Evolutionary conservation across 2,797 vertebrate genomes (phyloP).

Genomic region (Sternarchorhynchus goeldii): DNA sequence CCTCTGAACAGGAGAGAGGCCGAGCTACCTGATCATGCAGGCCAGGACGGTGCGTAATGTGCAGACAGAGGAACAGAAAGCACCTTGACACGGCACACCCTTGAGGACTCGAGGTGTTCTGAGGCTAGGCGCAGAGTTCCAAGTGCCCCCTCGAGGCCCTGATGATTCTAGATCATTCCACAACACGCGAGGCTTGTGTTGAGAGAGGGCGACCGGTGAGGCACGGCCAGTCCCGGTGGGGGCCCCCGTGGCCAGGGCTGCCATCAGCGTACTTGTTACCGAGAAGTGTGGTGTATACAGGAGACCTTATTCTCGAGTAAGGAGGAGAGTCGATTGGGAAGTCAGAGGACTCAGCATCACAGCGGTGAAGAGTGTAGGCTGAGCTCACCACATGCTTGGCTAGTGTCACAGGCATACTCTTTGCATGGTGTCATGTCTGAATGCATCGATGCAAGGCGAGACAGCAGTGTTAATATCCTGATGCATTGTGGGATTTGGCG

Average conservation of each 20-base stretch:
- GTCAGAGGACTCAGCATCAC: background rate
- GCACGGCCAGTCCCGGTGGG: background rate
- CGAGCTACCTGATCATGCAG: background rate
- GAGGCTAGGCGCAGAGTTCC: background rate
- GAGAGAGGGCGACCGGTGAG: background rate
- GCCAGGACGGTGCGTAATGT: background rate
- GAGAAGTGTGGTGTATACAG: conserved; percentile 7
- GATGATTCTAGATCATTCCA: background rate
- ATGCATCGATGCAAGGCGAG: background rate
- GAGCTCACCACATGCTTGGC: conserved; percentile 6
- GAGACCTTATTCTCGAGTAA: conserved; percentile 11
- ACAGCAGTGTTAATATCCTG: background rate
- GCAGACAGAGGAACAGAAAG: background rate
- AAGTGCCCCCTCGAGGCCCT: background rate
- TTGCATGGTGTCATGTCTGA: background rate
- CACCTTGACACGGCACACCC: background rate
- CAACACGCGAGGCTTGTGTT: too few relatives aligned
- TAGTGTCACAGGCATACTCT: conserved; percentile 17
- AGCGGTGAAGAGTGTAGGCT: background rate
- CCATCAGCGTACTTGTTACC: background rate
- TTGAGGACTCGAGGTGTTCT: background rate
- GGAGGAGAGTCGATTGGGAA: conserved; percentile 11
- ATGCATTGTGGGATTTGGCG: background rate
- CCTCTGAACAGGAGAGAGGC: background rate
- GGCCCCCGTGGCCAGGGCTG: conserved; percentile 7